Conservation (phyloP, 1,140 invertebrate species). For the Nasonia giraulti region DNA sequence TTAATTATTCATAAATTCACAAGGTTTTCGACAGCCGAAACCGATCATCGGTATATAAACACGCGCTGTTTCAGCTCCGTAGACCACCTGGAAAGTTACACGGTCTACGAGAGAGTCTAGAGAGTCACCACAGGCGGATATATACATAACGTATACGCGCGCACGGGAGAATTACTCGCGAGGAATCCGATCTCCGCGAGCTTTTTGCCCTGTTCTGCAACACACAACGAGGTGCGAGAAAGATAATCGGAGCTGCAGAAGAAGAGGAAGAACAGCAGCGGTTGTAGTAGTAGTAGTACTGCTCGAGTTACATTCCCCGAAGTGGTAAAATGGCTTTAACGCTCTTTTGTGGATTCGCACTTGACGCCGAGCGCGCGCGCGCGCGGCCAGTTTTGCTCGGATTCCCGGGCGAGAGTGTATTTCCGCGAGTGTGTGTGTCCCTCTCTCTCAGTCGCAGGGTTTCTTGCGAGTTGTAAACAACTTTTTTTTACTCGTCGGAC, state of each 20-base stretch:
- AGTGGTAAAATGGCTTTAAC: slow-evolving; percentile 49
- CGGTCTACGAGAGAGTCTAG: neutral
- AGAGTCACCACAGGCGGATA: neutral
- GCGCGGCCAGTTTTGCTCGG: slow-evolving; percentile 33
- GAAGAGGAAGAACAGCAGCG: neutral
- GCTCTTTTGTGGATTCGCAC: slow-evolving; percentile 55
- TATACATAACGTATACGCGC: too few relatives aligned
- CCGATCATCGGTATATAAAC: neutral
- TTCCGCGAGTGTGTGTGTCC: neutral
- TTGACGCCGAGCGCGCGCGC: slow-evolving; percentile 8
- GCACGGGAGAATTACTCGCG: neutral
- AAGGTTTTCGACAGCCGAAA: neutral
- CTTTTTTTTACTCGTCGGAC: neutral
- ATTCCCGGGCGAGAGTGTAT: neutral
- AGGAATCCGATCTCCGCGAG: slow-evolving; percentile 38
- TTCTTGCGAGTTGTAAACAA: neutral
- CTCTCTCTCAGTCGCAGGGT: neutral
- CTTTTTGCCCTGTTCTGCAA: slow-evolving; percentile 6
- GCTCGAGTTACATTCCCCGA: slow-evolving; percentile 49
- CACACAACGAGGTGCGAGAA: neutral
- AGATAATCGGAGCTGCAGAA: neutral
- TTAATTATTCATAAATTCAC: neutral
- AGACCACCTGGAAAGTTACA: slow-evolving; percentile 18
- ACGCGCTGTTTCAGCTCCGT: neutral
- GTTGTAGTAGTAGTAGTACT: neutral